A percentile compares a stretch with the other conserved stretches of the same genome.
These are phyloP conservation scores for Pristionchus japonicus DNA, from an alignment of 2,888 invertebrate genomes.

Conservation along the genomic window DNA sequence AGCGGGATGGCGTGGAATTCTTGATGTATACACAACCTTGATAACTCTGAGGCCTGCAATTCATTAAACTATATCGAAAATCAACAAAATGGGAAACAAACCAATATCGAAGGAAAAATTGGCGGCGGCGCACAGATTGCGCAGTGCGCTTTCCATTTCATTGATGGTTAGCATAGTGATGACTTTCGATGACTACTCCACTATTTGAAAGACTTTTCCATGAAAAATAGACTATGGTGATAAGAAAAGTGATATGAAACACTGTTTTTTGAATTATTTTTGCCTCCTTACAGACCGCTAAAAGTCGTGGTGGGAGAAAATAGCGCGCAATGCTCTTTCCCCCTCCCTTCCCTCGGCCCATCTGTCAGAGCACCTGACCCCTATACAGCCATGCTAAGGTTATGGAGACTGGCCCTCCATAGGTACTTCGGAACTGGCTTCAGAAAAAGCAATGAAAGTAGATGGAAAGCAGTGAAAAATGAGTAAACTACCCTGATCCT, in stretches of 20 bases:
- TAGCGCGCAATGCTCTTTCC: neutral
- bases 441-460: too few relatives aligned
- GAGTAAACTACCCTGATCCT: too few relatives aligned
- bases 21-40: constrained; percentile 83
- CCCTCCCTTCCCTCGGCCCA: neutral
- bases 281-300: neutral
- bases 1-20: constrained; percentile 72
- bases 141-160: constrained; percentile 72
- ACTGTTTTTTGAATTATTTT: neutral
- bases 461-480: too few relatives aligned
- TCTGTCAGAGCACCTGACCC: too few relatives aligned
- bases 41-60: constrained; percentile 81
- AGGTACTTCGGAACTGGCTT: too few relatives aligned
- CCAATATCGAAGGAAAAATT: constrained; percentile 83
- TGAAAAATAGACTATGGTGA: too few relatives aligned
- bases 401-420: too few relatives aligned
- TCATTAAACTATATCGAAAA: neutral
- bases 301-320: neutral
- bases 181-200: neutral
- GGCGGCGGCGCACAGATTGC: constrained; percentile 82
- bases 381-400: too few relatives aligned
- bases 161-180: neutral
- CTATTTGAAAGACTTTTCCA: neutral
- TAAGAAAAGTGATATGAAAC: neutral
- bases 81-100: constrained; percentile 70